These are phyloP conservation scores for Drosophila demipolita DNA, from an alignment of 2,888 invertebrate genomes.

Conservation along the genomic window DNA sequence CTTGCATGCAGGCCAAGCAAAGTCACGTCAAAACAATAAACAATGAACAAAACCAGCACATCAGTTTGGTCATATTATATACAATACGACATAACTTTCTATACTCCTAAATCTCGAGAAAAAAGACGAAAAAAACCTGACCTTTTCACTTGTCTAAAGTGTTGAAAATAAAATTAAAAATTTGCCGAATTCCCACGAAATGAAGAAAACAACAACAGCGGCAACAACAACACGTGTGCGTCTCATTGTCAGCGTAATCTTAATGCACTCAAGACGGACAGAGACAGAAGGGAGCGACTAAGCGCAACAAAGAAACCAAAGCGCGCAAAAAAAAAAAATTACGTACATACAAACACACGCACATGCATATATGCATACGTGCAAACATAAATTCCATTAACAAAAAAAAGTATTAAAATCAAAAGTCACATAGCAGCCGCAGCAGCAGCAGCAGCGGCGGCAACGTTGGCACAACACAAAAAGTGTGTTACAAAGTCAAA, in stretches of 20 bases:
- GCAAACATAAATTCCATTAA: constrained; percentile 54
- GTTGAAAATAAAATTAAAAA: constrained; percentile 31
- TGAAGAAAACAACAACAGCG: constrained; percentile 23
- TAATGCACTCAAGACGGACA: constrained; percentile 44
- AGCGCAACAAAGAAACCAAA: constrained; percentile 24
- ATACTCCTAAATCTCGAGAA: neutral
- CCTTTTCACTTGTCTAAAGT: constrained; percentile 42
- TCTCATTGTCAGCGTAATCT: constrained; percentile 35
- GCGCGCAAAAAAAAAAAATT: constrained; percentile 12
- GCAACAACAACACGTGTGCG: constrained; percentile 35
- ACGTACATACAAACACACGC: neutral
- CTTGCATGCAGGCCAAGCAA: constrained; percentile 15
- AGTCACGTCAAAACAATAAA: constrained; percentile 16
- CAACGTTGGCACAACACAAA: constrained; percentile 63
- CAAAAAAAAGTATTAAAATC: constrained; percentile 64
- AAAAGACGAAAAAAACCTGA: constrained; percentile 30
- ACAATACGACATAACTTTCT: constrained; percentile 1
- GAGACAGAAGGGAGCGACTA: constrained; percentile 24
- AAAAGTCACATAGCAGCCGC: constrained; percentile 70
- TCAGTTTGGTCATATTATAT: constrained; percentile 9
- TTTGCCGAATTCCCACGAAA: constrained; percentile 60
- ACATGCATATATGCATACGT: neutral
- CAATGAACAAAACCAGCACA: neutral
- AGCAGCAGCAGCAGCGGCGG: constrained; percentile 35
- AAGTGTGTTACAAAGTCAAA: constrained; percentile 80